Base-by-base conservation (phyloP, 2,888 invertebrate genomes). In the Melipona beecheii region DNA sequence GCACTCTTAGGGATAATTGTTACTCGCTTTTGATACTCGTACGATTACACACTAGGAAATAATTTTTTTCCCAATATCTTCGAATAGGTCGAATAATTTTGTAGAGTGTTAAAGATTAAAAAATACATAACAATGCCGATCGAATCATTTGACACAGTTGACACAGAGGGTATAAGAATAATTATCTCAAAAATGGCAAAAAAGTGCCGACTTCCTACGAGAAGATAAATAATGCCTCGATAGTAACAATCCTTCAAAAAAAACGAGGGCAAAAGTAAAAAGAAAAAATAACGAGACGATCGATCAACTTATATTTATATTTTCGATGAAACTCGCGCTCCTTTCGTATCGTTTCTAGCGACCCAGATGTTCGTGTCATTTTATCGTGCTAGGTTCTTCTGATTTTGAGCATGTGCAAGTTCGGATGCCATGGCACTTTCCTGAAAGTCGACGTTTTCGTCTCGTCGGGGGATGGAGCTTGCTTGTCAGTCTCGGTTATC, bases 351-450 rank as follows among this genome's bases (percentile, higher is more conserved):
- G 19, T 36, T 31, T 74, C 56, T 50, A 66, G 49, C 68, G 66
- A 82, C 15, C 68, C 78, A 68, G 49, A 52, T 49, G 43, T 31
- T 9, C 43, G 31, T 54, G 54, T 52, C 31, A 36, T 66, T 49
- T 66, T n/a, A 49, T 4, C 64, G 73, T 62, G 62, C 75, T 86
- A 89, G 60, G 89, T 86, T 88, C 92, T 91, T 89, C 93, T 91
- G 82, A 92, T 92, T 85, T 95, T 95, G 90, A 95, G 93, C 94
- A 95, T 94, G 90, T 95, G 95, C 87, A 95, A 91, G 86, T 95
- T 94, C 54, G 94, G 93, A 92, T 95, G 95, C 95, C 95, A 95
- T 92, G 95, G 95, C 93, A 94, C 94, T 93, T 95, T 95, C 87
- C 94, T 92, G 90, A 95, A 95, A n/a, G 94, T 93, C 86, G 92